These are phyloP conservation scores for Cerceris ruficornis DNA, from an alignment of 2,888 invertebrate genomes.

Conservation along the genomic window DNA sequence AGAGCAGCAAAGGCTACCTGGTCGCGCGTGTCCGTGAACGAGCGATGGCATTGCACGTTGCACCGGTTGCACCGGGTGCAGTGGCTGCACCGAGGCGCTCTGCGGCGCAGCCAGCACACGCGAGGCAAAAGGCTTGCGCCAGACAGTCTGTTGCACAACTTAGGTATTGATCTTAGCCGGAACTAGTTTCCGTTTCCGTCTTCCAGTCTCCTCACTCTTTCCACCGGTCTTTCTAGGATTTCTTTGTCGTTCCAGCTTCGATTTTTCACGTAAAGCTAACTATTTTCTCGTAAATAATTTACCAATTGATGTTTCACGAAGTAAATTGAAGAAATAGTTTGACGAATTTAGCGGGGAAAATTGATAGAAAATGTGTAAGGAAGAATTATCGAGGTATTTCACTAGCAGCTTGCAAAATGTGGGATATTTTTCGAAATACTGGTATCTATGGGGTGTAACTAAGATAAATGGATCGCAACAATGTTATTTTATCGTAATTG, in stretches of 20 bases:
- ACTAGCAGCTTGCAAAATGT: too few species aligned
- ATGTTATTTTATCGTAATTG: too few species aligned
- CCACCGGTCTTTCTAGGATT: background rate
- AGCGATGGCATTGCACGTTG: conserved; percentile 66
- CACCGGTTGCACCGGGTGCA: conserved; percentile 27
- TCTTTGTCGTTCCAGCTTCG: background rate
- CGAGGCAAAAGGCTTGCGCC: conserved; percentile 68
- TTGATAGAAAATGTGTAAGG: too few species aligned
- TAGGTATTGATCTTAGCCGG: conserved; percentile 80
- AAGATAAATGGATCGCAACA: too few species aligned
- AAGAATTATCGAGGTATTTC: too few species aligned
- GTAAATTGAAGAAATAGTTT: too few species aligned
- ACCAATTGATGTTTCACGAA: too few species aligned
- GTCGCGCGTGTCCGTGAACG: conserved; percentile 39
- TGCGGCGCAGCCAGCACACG: conserved; percentile 57
- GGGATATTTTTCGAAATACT: too few species aligned
- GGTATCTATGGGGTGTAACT: too few species aligned
- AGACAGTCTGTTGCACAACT: conserved; percentile 75
- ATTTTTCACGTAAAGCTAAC: background rate
- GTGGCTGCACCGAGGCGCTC: conserved; percentile 47
- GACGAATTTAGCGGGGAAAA: too few species aligned
- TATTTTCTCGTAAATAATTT: background rate
- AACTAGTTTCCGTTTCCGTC: conserved; percentile 80
- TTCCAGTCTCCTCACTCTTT: conserved; percentile 54
- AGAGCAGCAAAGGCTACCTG: conserved; percentile 27